Base-by-base conservation (phyloP, 2,113 vertebrate species). In the Nibea albiflora region DNA sequence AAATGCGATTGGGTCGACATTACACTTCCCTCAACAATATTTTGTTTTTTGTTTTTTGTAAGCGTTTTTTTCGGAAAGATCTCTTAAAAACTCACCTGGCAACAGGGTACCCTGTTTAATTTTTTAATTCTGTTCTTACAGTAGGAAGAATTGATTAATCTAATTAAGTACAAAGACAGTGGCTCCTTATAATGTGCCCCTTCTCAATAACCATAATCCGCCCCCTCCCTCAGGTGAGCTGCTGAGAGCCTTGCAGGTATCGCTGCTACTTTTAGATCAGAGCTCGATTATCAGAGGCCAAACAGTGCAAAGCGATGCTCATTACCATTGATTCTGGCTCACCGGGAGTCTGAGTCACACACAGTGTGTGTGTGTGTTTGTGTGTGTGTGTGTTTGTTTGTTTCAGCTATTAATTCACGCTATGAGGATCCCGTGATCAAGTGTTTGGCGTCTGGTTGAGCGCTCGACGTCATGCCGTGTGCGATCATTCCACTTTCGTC, bases 281-380 rank as follows among this genome's bases (percentile, higher is more conserved):
- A 26, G 70, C 80, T 72, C 50, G 31, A 86, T 88, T 63, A 85
- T 81, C 76, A 79, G 80, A 90, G 83, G 83, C 83, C 86, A 81
- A 87, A 71, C 79, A 81, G 74, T 17, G 74, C 81, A 76, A 56
- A 85, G 73, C 62, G 58, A 75, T 50, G 81, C 80, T 90, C 80
- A 86, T 88, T 90, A 90, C 60, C 78, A 76, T 87, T 86, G 83
- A 91, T 90, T 89, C 54, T 6, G 77, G 31, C 84, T 88, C 85
- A 54, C 70, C 52, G 8, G 83, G 89, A 80, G 72, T 73, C 64
- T 69, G 58, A 71, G 35, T 73, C 67, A 71, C 8, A 74, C 67
- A 53, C 31, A 35, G 60, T 0, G 16, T 7, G 78, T 11, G 35
- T 78, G 76, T 73, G 72, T 56, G 63, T 71, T 49, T n/a, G n/a